Evolutionary conservation across 2,113 vertebrate genomes (phyloP), one percentile per base, ranked within the genome.

Genomic region (Dromiciops gliroides): DNA sequence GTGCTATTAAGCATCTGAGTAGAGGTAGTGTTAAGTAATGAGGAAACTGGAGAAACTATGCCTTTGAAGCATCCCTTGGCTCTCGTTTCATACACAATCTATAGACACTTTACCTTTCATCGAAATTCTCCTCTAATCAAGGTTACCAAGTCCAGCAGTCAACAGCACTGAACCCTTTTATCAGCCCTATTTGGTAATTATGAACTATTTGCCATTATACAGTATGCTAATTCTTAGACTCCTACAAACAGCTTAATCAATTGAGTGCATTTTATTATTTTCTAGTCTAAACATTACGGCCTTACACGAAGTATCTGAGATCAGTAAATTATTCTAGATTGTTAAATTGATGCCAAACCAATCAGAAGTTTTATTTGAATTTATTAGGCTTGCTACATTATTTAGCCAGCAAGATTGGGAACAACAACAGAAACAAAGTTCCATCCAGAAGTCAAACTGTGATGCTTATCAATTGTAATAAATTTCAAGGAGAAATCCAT

Each of bases 171-270:
- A 98, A 96, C 83, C 28, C 75, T 98, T 98, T 98, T 98, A 98
- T 98, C 98, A 97, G 97, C 92, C 94, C 93, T 92, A 91, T 97
- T 97, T 97, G 95, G 95, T 98, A 98, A 98, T 98, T 98, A 98
- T 97, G 98, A 98, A 98, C 98, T 98, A 98, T 98, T 98, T 5
- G 67, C 97, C 97, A 97, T 98, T 98, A 98, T 97, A 97, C 97
- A 97, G 97, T 98, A 98, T 98, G 98, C 97, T 98, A 98, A 98
- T 98, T 98, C 91, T 92, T 91, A 97, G 95, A 89, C 93, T 92
- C 97, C 97, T 98, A 98, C 97, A 98, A 98, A 98, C 98, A 98
- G 75, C 97, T 98, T 98, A 98, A 98, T 98, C 98, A 98, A 98
- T 94, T 98, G 98, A 98, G 90, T 97, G 97, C 95, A 92, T 98